phyloP scores from a whole-genome alignment of 2,797 vertebrate species.

The Otus scops region DNA sequence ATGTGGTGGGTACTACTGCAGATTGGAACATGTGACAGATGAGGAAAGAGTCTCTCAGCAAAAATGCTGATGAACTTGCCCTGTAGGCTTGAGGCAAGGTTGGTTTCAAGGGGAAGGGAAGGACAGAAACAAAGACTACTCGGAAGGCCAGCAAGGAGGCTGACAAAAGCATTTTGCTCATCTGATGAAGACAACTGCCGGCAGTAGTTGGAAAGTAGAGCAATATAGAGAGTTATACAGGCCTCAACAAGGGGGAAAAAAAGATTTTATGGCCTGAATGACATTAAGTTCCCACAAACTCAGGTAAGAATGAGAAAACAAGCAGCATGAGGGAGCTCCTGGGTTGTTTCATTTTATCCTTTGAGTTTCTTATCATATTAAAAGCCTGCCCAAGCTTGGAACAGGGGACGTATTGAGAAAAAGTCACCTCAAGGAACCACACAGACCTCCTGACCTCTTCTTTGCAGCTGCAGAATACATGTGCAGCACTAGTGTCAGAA shows the following conservation, averaged over 20 bases:
- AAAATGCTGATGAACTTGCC: background rate
- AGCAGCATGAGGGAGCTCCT: background rate
- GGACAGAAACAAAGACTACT: background rate
- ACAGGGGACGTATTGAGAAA: background rate
- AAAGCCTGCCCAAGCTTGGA: background rate
- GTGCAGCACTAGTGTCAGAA: no score
- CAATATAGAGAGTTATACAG: background rate
- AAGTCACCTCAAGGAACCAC: background rate
- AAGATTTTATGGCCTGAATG: background rate
- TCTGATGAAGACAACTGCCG: background rate
- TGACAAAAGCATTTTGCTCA: background rate
- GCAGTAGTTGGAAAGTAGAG: background rate
- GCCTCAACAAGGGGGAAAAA: fast-evolving
- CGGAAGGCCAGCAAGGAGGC: background rate
- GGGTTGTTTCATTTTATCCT: background rate
- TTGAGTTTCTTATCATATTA: background rate
- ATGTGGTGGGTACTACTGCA: background rate
- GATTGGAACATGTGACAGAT: fast-evolving
- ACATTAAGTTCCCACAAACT: background rate
- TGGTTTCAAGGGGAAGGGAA: background rate
- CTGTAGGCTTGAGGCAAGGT: background rate
- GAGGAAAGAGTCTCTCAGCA: background rate
- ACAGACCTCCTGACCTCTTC: fast-evolving
- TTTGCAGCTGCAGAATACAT: background rate
- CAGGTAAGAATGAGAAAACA: background rate